These are phyloP conservation scores for Mythimna pallens DNA, from an alignment of 2,888 invertebrate genomes.

Conservation along the genomic window DNA sequence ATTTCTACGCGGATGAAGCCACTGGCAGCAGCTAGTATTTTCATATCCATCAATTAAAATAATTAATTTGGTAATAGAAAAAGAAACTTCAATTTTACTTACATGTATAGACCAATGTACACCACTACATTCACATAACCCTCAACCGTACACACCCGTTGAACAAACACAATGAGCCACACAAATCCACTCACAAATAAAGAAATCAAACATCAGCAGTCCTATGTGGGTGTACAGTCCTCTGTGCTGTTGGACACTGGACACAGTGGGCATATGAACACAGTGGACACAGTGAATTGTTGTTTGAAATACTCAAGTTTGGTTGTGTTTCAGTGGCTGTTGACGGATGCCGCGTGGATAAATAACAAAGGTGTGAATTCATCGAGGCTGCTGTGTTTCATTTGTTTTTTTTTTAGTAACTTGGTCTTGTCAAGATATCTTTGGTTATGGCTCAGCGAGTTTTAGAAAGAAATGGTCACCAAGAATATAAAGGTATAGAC, in stretches of 20 bases:
- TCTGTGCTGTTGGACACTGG: conserved; percentile 13
- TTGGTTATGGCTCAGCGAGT: no score
- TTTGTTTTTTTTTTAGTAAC: background rate
- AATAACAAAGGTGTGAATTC: conserved; percentile 19
- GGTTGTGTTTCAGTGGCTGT: conserved; percentile 19
- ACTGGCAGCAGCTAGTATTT: no score
- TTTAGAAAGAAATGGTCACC: no score
- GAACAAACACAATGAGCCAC: conserved; percentile 28
- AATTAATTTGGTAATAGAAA: no score
- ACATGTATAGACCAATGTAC: background rate
- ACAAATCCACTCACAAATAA: conserved; percentile 37
- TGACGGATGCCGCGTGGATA: conserved; percentile 4
- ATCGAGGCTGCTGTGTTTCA: background rate
- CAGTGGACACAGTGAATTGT: background rate
- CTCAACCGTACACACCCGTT: background rate
- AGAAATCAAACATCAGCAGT: conserved; percentile 22
- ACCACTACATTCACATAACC: background rate
- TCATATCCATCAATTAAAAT: no score
- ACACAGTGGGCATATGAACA: background rate
- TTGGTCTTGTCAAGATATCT: background rate
- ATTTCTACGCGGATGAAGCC: no score
- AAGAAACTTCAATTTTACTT: no score
- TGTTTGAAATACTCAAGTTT: conserved; percentile 36
- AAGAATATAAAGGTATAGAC: no score
- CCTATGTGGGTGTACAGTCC: conserved; percentile 23